Base-by-base conservation (phyloP, 2,113 vertebrate genomes). In the Pelmatolapia mariae region DNA sequence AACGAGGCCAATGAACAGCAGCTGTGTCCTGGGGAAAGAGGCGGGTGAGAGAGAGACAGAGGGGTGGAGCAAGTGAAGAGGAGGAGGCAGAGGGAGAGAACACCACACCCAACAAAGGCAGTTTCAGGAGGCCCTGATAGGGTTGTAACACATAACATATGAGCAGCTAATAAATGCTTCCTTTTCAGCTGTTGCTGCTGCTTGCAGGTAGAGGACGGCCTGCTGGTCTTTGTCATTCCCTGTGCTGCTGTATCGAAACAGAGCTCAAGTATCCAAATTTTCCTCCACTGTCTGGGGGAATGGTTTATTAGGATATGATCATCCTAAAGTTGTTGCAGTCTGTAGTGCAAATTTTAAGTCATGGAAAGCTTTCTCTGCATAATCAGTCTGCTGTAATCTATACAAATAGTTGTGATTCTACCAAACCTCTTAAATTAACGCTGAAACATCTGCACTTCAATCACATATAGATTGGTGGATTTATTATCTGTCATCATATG, bases 391-490 rank as follows among this genome's bases (percentile, higher is more conserved):
- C 0, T 54, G 53, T 54, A 24, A 24, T 54, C n/a, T 54, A 54
- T 54, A 12, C 53, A 54, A 0, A 54, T 54, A 0, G 0, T 24
- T 7, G 0, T 54, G 24, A 54, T 24, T 54, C 53, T 4, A n/a
- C 53, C 53, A 54, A 24, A 54, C 3, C 53, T 56, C 53, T 56
- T 56, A 24, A 56, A 56, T 4, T 12, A 56, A 56, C 10, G 0
- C 0, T 24, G 53, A 7, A 24, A 56, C n/a, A 13, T 56, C 53
- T 56, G 11, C 53, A 54, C 53, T 54, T 54, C n/a, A 56, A 56
- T 56, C 53, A 56, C 22, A 24, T 24, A 24, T 24, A 13, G 53
- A 56, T 24, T 13, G 11, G 0, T 56, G 22, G 53, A 56, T 24
- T 56, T 56, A 56, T 56, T 56, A 24, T 56, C 11, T 13, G 53